phyloP scores from a whole-genome alignment of 2,113 vertebrate genomes.

The Bothrops jararaca region DNA sequence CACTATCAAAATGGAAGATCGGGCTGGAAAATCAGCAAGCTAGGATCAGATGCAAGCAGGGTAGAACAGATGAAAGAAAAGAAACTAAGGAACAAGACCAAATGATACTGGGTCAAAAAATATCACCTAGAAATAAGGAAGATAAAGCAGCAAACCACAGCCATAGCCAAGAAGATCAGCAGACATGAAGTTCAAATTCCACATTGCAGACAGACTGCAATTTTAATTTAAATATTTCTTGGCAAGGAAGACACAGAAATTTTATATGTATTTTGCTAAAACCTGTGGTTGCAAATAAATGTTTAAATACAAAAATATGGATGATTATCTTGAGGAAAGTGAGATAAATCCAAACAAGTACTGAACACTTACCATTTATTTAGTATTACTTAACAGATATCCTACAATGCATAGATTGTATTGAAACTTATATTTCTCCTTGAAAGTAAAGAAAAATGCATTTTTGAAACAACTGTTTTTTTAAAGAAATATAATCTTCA shows the following conservation, averaged over 20 bases:
- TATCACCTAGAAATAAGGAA: too few species aligned
- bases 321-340: constrained; percentile 25
- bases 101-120: too few species aligned
- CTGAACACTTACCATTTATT: constrained; percentile 48
- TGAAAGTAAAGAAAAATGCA: constrained; percentile 58
- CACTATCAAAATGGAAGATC: too few species aligned
- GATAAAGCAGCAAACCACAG: too few species aligned
- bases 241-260: neutral
- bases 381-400: constrained; percentile 43
- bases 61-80: too few species aligned
- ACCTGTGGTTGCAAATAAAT: neutral
- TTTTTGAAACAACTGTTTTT: constrained; percentile 63
- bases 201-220: too few species aligned
- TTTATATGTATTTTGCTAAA: neutral
- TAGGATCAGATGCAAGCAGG: too few species aligned
- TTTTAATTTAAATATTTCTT: too few species aligned
- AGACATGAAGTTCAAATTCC: too few species aligned
- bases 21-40: too few species aligned
- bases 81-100: too few species aligned
- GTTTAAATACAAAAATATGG: neutral
- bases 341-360: constrained; percentile 48
- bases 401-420: constrained; percentile 37
- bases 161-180: too few species aligned
- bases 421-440: constrained; percentile 67
- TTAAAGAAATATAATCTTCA: constrained; percentile 38